phyloP scores from a whole-genome alignment of 2,113 vertebrate species.

The Mustela nigripes region DNA sequence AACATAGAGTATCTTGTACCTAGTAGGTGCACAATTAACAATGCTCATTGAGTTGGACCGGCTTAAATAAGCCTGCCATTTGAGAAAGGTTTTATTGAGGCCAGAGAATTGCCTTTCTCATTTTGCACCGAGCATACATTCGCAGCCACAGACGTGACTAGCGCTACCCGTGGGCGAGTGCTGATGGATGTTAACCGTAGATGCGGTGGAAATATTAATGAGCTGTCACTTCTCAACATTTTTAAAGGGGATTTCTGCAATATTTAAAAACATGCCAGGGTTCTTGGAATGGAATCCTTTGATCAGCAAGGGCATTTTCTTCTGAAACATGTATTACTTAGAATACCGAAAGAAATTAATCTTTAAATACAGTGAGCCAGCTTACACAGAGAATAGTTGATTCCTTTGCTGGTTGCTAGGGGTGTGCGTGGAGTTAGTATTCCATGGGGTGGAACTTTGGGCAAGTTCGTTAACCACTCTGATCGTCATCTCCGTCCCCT shows the following conservation, averaged over 20 bases:
- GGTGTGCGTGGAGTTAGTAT: neutral
- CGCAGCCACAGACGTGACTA: conserved; percentile 27
- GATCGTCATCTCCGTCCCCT: neutral
- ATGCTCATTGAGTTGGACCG: neutral
- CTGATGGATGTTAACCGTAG: conserved; percentile 63
- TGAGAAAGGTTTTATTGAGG: neutral
- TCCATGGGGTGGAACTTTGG: neutral
- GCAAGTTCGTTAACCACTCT: neutral
- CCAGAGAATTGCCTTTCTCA: neutral
- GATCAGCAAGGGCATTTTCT: conserved; percentile 68
- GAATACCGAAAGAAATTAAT: conserved; percentile 47
- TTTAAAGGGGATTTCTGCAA: conserved; percentile 55
- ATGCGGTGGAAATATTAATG: conserved; percentile 57
- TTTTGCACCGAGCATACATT: neutral
- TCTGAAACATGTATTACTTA: conserved; percentile 55
- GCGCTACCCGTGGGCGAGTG: conserved; percentile 20
- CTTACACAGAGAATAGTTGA: conserved; percentile 2
- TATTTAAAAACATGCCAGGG: conserved; percentile 64
- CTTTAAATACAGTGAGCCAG: conserved; percentile 22
- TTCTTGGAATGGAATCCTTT: conserved; percentile 60
- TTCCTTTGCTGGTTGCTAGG: neutral
- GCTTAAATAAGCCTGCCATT: neutral
- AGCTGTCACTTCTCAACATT: conserved; percentile 64
- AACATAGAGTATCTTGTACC: neutral
- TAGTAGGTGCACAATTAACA: neutral